These are phyloP conservation scores for Passer domesticus DNA, from an alignment of 2,113 vertebrate species.

Conservation along the genomic window DNA sequence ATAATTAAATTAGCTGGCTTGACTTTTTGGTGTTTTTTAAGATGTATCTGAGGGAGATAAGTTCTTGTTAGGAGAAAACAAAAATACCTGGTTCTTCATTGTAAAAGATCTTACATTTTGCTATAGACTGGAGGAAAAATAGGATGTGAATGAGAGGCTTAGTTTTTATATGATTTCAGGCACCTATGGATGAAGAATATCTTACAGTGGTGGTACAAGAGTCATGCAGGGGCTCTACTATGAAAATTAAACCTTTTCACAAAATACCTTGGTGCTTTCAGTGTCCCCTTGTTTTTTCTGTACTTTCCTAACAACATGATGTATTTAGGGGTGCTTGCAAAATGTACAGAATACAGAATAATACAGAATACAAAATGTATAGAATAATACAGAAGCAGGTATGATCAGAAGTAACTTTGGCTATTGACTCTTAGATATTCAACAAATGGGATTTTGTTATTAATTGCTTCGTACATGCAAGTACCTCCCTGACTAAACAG, in stretches of 20 bases:
- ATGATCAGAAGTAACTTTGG: background rate
- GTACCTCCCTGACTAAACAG: background rate
- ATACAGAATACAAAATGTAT: background rate
- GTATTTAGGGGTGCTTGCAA: background rate
- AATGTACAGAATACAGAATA: background rate
- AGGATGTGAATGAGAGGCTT: background rate
- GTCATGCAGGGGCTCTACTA: background rate
- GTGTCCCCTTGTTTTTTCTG: background rate
- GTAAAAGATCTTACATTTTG: background rate
- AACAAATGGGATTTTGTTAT: background rate
- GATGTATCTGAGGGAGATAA: background rate
- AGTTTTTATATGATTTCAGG: background rate
- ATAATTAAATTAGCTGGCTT: background rate
- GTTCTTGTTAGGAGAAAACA: background rate
- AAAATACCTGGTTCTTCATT: background rate
- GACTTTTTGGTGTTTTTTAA: background rate
- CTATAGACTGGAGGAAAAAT: background rate
- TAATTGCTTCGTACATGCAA: background rate
- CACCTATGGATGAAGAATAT: background rate
- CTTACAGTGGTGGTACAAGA: background rate
- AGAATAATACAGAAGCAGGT: background rate
- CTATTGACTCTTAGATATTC: background rate
- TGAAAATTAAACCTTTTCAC: background rate
- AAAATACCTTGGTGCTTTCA: background rate
- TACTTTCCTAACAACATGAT: background rate